These are phyloP conservation scores for Helicolenus hilgendorfi DNA, from an alignment of 2,797 vertebrate genomes.

Conservation along the genomic window DNA sequence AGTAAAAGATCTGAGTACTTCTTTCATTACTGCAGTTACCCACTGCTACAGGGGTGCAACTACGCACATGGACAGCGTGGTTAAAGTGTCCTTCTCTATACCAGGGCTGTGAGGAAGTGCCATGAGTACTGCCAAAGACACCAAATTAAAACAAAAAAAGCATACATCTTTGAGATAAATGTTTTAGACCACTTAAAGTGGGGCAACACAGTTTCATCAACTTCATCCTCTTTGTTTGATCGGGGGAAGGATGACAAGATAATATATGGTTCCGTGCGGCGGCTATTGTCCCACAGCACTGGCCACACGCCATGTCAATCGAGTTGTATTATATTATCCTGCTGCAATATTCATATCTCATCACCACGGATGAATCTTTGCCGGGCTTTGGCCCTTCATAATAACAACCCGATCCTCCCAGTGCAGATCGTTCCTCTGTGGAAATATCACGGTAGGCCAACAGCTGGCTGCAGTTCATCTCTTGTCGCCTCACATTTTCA, in stretches of 20 bases:
- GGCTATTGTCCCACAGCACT: slow-evolving; percentile 30
- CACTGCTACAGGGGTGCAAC: background rate
- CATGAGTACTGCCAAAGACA: slow-evolving; percentile 14
- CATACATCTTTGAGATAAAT: slow-evolving; percentile 38
- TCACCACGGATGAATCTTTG: slow-evolving; percentile 53
- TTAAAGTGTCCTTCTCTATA: background rate
- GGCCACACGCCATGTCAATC: slow-evolving; percentile 43
- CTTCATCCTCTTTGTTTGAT: slow-evolving; percentile 44
- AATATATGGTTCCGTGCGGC: slow-evolving; percentile 28
- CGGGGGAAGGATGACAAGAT: slow-evolving; percentile 35
- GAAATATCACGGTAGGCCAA: slow-evolving; percentile 75
- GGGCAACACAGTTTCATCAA: slow-evolving; percentile 8
- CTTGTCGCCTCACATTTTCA: slow-evolving; percentile 75
- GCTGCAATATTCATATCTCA: slow-evolving; percentile 67
- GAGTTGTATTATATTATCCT: slow-evolving; percentile 55
- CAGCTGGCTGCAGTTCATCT: slow-evolving; percentile 85
- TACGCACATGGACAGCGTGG: background rate
- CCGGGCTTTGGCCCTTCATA: slow-evolving; percentile 6
- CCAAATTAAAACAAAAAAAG: slow-evolving; percentile 31
- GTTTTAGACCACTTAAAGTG: slow-evolving; percentile 42
- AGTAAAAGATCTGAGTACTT: too few species aligned
- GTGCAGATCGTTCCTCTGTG: slow-evolving; percentile 53
- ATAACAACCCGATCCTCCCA: slow-evolving; percentile 36
- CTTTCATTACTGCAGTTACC: too few species aligned
- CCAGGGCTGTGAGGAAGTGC: background rate